Evolutionary conservation across 1,140 invertebrate genomes (phyloP).

Genomic region (Rhagoletis zephyria): DNA sequence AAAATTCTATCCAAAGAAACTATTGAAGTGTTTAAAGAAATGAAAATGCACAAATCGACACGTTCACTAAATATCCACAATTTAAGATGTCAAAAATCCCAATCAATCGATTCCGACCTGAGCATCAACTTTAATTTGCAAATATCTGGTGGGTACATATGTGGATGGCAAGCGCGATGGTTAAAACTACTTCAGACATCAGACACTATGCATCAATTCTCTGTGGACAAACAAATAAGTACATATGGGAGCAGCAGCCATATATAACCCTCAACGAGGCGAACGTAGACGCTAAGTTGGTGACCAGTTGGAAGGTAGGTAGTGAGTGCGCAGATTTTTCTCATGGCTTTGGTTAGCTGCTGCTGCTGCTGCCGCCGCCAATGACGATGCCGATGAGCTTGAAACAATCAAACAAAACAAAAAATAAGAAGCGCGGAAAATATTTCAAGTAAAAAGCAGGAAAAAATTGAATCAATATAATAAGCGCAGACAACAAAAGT

Average conservation of each 20-base stretch:
- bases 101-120: background rate
- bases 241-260: background rate
- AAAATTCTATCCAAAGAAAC: too few relatives aligned
- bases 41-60: too few relatives aligned
- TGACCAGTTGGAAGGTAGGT: background rate
- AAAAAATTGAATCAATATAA: slow-evolving; percentile 54
- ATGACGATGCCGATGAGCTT: background rate
- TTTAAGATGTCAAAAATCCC: background rate
- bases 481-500: slow-evolving; percentile 52
- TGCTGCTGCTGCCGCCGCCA: background rate
- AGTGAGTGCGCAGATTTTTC: background rate
- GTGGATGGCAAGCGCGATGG: background rate
- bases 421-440: slow-evolving; percentile 39
- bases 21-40: too few relatives aligned
- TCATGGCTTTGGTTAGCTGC: slow-evolving; percentile 25
- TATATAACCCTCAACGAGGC: background rate
- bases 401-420: slow-evolving; percentile 8
- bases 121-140: slow-evolving; percentile 43
- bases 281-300: background rate
- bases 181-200: slow-evolving; percentile 36
- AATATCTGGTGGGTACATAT: background rate
- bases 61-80: too few relatives aligned
- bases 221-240: slow-evolving; percentile 14
- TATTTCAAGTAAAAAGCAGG: slow-evolving; percentile 32
- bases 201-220: slow-evolving; percentile 42